Evolutionary conservation across 1,140 invertebrate species (phyloP).

Genomic region (Aphelenchoides avenae): DNA sequence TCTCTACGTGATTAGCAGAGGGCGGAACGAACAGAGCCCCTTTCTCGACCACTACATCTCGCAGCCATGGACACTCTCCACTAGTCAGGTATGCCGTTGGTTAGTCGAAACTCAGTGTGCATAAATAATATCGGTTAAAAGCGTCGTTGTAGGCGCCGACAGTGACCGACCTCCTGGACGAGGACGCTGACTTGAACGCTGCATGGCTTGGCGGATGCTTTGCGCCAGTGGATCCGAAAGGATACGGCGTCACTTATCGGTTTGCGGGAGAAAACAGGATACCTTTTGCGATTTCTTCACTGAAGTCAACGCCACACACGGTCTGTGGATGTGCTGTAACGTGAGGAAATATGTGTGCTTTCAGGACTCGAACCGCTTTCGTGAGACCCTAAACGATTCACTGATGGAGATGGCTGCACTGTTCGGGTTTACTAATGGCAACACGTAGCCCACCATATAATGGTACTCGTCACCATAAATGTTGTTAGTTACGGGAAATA

Average conservation of each 20-base stretch:
- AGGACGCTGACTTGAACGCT: constrained; percentile 21
- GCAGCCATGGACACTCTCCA: constrained; percentile 94
- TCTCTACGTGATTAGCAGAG: constrained; percentile 92
- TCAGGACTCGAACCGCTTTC: too few species aligned
- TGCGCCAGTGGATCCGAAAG: constrained; percentile 33
- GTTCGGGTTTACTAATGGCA: too few species aligned
- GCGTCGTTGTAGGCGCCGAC: constrained; percentile 62
- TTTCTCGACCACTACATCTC: constrained; percentile 76
- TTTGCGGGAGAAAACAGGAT: constrained; percentile 41
- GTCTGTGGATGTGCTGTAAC: too few species aligned
- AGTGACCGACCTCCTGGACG: constrained; percentile 48
- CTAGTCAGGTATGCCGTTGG: constrained; percentile 72
- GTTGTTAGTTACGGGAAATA: too few species aligned
- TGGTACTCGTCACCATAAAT: too few species aligned
- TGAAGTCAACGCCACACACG: constrained; percentile 60
- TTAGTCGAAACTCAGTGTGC: constrained; percentile 62
- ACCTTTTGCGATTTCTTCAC: constrained; percentile 62
- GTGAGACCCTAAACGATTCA: too few species aligned
- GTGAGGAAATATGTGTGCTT: too few species aligned
- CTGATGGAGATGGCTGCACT: too few species aligned
- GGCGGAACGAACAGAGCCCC: constrained; percentile 71
- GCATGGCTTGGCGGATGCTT: constrained; percentile 43
- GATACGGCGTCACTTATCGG: constrained; percentile 44
- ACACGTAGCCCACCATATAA: too few species aligned
- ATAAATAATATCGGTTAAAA: too few species aligned